These are phyloP conservation scores for Caenorhabditis afra DNA, from an alignment of 2,888 invertebrate species.

Conservation along the genomic window DNA sequence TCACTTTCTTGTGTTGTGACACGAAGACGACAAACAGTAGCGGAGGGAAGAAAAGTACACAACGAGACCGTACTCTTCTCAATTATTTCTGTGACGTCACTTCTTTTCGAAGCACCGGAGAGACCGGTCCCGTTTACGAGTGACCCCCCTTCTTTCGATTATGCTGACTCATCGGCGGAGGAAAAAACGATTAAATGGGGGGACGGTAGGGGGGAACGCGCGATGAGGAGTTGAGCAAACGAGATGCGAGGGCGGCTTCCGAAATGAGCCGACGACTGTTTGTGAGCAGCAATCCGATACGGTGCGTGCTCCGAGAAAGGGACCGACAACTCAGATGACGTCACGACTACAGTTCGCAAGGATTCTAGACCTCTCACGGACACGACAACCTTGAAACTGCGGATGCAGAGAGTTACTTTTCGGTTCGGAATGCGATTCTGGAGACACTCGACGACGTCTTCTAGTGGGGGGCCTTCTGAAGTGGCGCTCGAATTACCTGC, in stretches of 20 bases:
- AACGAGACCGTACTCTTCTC: neutral
- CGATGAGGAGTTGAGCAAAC: slow-evolving; percentile 54
- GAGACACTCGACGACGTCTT: neutral
- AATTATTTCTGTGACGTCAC: slow-evolving; percentile 5
- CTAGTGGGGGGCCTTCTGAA: no score
- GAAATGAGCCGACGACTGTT: slow-evolving; percentile 1
- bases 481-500: slow-evolving; percentile 24
- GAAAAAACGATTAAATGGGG: neutral
- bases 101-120: neutral
- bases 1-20: slow-evolving; percentile 23
- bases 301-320: neutral
- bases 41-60: slow-evolving; percentile 2
- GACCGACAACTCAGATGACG: no score
- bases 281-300: no score
- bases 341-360: no score
- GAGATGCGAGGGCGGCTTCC: slow-evolving; percentile 7
- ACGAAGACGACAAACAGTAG: slow-evolving; percentile 43
- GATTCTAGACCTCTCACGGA: no score
- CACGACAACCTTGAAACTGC: no score
- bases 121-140: slow-evolving; percentile 15
- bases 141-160: neutral
- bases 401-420: no score
- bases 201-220: neutral
- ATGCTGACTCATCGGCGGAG: neutral
- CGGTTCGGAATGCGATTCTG: no score